Evolutionary conservation across 1,140 invertebrate species (phyloP), one percentile per base, ranked within the genome.

Genomic region (Drosophila nannoptera): DNA sequence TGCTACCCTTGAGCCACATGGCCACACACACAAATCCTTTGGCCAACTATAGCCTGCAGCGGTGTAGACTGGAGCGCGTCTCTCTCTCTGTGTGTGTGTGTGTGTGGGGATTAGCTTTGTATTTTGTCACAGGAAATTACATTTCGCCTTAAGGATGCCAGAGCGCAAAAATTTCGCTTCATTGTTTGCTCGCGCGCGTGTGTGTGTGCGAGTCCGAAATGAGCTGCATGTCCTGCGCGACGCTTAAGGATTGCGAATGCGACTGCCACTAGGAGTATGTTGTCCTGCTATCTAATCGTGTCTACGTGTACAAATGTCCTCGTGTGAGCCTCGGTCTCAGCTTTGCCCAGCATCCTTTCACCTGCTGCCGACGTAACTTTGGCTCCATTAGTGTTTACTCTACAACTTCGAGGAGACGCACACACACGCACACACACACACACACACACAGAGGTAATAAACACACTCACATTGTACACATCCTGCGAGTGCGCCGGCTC

Each of bases 61-160:
- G 52, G 48, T 49, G 5, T 43, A 22, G 22, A 22, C 22, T n/a
- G n/a, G n/a, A n/a, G n/a, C n/a, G n/a, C n/a, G n/a, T n/a, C n/a
- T n/a, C 40, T 42, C 16, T 31, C 12, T 61, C 4, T 60, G 33
- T 66, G 14, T 46, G 29, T 59, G 48, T 63, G 48, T 71, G 55
- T 73, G 64, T 76, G 69, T 72, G 65, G 74, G 78, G 77, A 86
- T 86, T 86, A 86, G 81, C 81, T 86, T 86, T 86, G 81, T 86
- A 86, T 86, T 86, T 86, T 86, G 81, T 86, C 81, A 86, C 81
- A 86, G 81, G 81, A 86, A 86, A 86, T 86, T 86, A 86, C 81
- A 86, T 86, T 86, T 84, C 77, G 81, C 81, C 81, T 86, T 86
- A 75, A 86, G 77, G 70, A 84, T 76, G 69, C 63, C 73, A 55